Evolutionary conservation across 2,888 invertebrate species (phyloP).

Genomic region (Eristalis intricaria): DNA sequence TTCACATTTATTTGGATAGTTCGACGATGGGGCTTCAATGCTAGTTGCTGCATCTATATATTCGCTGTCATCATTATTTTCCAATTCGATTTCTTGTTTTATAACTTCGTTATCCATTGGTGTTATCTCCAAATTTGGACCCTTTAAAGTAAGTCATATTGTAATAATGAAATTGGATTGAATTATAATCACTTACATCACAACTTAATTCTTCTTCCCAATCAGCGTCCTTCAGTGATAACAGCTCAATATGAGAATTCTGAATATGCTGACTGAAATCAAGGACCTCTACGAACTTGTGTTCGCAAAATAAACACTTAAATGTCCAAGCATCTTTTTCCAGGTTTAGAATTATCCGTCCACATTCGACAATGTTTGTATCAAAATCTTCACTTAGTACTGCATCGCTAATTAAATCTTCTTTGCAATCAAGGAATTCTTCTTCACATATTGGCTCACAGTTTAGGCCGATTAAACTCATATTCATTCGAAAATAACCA

Average conservation of each 20-base stretch:
- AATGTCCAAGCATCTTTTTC: constrained; percentile 27
- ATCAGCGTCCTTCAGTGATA: background rate
- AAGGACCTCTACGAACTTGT: constrained; percentile 12
- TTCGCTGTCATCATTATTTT: background rate
- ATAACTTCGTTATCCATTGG: background rate
- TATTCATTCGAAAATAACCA: background rate
- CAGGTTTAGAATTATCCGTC: constrained; percentile 34
- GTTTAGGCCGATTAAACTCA: constrained; percentile 29
- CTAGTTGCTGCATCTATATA: background rate
- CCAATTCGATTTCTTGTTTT: background rate
- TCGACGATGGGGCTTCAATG: too few species aligned
- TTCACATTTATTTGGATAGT: constrained; percentile 24
- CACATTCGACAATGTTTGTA: constrained; percentile 21
- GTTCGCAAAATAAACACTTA: constrained; percentile 40
- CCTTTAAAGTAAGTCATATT: background rate
- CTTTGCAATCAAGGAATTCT: constrained; percentile 24
- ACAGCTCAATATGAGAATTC: background rate
- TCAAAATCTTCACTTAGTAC: background rate
- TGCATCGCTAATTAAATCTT: background rate
- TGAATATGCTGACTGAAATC: constrained; percentile 35
- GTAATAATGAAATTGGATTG: background rate
- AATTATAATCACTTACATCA: background rate
- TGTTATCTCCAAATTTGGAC: constrained; percentile 10
- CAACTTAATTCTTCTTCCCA: background rate
- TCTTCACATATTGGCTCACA: constrained; percentile 15